Evolutionary conservation across 2,888 invertebrate species (phyloP).

Genomic region (Boloria selene): DNA sequence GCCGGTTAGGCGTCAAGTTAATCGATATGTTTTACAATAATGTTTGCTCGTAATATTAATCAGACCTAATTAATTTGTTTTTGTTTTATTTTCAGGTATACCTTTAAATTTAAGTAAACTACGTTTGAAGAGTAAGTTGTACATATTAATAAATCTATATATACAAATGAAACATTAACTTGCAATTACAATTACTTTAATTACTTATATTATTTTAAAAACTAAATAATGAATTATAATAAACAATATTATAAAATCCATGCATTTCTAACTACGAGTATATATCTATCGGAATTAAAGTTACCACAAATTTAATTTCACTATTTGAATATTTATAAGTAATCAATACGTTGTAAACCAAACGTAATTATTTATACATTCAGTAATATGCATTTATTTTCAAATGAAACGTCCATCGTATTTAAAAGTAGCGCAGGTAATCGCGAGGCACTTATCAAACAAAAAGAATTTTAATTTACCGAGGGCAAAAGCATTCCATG

Average conservation of each 20-base stretch:
- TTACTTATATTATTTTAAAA: too few relatives aligned
- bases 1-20: conserved; percentile 37
- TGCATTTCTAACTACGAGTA: conserved; percentile 1
- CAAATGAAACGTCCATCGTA: conserved; percentile 39
- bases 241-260: too few relatives aligned
- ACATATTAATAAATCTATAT: too few relatives aligned
- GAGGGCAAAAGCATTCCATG: conserved; percentile 64
- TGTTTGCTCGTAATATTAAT: conserved; percentile 20
- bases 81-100: conserved; percentile 11
- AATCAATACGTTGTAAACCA: conserved; percentile 25
- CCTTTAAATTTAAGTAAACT: neutral
- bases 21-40: conserved; percentile 36
- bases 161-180: too few relatives aligned
- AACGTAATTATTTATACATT: conserved; percentile 23
- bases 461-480: conserved; percentile 77
- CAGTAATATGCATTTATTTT: conserved; percentile 30
- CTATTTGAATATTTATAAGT: conserved; percentile 32
- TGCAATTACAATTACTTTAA: too few relatives aligned
- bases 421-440: conserved; percentile 61
- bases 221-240: too few relatives aligned
- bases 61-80: conserved; percentile 10
- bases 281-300: conserved; percentile 9
- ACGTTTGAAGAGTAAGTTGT: neutral
- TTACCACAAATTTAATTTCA: conserved; percentile 24
- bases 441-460: conserved; percentile 62